phyloP scores from a whole-genome alignment of 2,113 vertebrate species.

The Anas platyrhynchos region DNA sequence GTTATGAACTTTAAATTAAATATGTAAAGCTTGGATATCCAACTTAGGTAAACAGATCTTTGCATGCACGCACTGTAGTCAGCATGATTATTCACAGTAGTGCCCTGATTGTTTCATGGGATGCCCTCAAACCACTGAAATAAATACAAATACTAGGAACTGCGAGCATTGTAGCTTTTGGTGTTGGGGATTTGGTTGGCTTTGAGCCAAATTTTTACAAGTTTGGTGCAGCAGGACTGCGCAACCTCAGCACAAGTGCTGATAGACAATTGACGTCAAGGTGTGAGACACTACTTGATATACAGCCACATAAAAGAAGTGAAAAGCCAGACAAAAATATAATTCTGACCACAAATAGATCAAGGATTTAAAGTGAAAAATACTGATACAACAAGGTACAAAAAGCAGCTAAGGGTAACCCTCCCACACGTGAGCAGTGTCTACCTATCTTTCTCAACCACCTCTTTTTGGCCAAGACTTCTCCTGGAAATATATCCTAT shows the following conservation, averaged over 20 bases:
- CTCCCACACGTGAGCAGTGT: too few species aligned
- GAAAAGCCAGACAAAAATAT: neutral
- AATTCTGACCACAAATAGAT: neutral
- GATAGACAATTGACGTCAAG: neutral
- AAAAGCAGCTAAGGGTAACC: too few species aligned
- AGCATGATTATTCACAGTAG: neutral
- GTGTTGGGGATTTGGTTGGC: neutral
- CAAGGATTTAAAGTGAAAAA: neutral
- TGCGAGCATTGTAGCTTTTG: neutral
- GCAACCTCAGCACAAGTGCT: neutral
- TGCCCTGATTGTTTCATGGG: neutral
- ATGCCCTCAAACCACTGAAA: neutral
- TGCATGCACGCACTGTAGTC: neutral
- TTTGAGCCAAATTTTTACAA: neutral
- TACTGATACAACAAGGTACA: neutral
- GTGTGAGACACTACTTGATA: neutral
- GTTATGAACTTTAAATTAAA: neutral
- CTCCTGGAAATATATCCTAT: neutral
- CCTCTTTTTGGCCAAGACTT: neutral
- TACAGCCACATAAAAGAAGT: fast-evolving
- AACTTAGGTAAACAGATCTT: neutral
- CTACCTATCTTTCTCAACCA: neutral
- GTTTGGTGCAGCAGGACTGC: neutral
- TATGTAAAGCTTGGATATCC: neutral
- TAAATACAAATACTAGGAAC: neutral